Conservation (phyloP, 2,888 invertebrate species). For the Lottia scabra region DNA sequence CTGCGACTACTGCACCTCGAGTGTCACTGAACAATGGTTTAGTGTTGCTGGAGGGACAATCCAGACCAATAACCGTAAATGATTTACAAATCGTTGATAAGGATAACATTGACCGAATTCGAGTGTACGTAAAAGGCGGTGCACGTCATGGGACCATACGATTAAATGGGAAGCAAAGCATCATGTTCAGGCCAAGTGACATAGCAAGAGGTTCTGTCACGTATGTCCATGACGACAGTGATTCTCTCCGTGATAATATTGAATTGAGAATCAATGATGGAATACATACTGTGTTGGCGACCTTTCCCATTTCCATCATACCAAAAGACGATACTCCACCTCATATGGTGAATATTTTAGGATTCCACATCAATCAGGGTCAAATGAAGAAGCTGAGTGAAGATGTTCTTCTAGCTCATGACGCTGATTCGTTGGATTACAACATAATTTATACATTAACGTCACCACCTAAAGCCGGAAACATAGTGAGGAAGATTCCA, state of each 20-base stretch:
- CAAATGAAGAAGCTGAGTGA: slow-evolving; percentile 57
- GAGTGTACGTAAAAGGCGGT: slow-evolving; percentile 63
- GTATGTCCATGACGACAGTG: slow-evolving; percentile 64
- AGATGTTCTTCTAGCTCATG: slow-evolving; percentile 59
- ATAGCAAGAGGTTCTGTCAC: slow-evolving; percentile 54
- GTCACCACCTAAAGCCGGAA: slow-evolving; percentile 60
- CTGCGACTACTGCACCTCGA: slow-evolving; percentile 60
- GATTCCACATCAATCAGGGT: slow-evolving; percentile 63
- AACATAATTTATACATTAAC: slow-evolving; percentile 61
- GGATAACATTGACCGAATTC: slow-evolving; percentile 61
- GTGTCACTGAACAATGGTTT: slow-evolving; percentile 62
- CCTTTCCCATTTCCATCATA: slow-evolving; percentile 64
- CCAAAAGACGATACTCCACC: slow-evolving; percentile 68
- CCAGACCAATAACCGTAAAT: slow-evolving; percentile 52
- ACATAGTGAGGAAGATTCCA: slow-evolving; percentile 56
- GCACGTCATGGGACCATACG: slow-evolving; percentile 60
- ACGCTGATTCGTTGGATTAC: slow-evolving; percentile 62
- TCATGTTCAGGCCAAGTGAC: slow-evolving; percentile 61
- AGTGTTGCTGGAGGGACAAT: slow-evolving; percentile 65
- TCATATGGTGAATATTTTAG: slow-evolving; percentile 62
- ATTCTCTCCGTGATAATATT: slow-evolving; percentile 61
- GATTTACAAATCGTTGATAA: slow-evolving; percentile 64
- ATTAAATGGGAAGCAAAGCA: slow-evolving; percentile 52
- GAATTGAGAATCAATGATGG: slow-evolving; percentile 65
- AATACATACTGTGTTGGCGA: slow-evolving; percentile 55